Conservation (phyloP, 2,113 vertebrate genomes). For the Hystrix cristata region DNA sequence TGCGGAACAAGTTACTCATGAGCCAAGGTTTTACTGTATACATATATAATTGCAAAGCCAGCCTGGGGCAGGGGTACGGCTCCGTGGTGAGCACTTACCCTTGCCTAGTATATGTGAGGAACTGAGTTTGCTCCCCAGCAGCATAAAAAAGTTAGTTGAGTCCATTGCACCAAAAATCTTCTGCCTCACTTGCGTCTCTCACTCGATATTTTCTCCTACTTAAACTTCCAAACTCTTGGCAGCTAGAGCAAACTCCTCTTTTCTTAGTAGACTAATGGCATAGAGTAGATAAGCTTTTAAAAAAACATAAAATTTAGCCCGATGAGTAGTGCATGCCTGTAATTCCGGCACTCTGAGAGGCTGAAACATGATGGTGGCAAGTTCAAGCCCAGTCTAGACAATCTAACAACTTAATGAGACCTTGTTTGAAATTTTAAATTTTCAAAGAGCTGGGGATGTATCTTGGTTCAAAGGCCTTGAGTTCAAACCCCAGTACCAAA, state of each 20-base stretch:
- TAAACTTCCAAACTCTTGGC: background rate
- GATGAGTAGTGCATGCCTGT: background rate
- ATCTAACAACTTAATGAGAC: background rate
- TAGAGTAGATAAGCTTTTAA: background rate
- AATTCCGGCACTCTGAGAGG: background rate
- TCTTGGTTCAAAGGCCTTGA: background rate
- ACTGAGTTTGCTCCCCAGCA: background rate
- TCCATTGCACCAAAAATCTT: background rate
- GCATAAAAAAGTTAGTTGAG: background rate
- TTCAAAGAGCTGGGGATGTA: background rate
- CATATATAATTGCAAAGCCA: background rate
- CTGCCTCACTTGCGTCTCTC: background rate
- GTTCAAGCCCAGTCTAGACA: background rate
- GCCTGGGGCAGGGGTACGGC: background rate
- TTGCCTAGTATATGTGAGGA: background rate
- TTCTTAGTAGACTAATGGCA: conserved; percentile 25
- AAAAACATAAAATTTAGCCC: conserved; percentile 7
- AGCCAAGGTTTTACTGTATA: background rate
- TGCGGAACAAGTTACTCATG: background rate
- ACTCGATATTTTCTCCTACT: background rate
- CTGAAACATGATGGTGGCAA: background rate
- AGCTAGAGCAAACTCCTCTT: background rate
- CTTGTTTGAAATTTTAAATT: background rate
- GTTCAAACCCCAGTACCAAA: background rate
- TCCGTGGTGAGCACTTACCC: background rate